Conservation (phyloP, 2,113 vertebrate species). For the Rhabdomys dilectus region DNA sequence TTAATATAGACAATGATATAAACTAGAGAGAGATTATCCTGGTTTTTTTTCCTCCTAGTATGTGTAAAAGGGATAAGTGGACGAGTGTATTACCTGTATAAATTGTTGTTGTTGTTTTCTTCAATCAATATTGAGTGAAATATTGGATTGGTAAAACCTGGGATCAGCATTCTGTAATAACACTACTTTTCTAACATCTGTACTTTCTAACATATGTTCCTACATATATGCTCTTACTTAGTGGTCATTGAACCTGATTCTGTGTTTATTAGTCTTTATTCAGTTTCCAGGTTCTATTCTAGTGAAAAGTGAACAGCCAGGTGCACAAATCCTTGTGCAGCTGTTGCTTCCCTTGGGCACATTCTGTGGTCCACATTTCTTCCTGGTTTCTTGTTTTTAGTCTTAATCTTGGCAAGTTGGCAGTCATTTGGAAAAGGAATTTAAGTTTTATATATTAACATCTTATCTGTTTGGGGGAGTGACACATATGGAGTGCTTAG, state of each 20-base stretch:
- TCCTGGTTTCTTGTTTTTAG: not conserved
- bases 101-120: conserved; percentile 9
- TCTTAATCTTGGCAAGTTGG: not conserved
- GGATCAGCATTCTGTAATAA: not conserved
- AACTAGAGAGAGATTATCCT: conserved; percentile 23
- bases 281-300: not conserved
- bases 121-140: conserved; percentile 16
- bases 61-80: not conserved
- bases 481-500: not conserved
- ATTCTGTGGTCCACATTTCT: not conserved
- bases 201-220: not conserved
- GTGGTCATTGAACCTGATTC: conserved; percentile 9
- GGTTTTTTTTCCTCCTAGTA: not conserved
- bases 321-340: not conserved
- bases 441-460: conserved; percentile 6
- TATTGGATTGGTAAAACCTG: not conserved
- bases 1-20: not conserved
- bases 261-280: not conserved
- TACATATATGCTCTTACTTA: not conserved
- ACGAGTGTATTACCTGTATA: not conserved
- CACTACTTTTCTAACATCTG: not conserved
- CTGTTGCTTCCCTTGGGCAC: not conserved
- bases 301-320: not conserved
- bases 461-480: not conserved
- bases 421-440: conserved; percentile 24